Evolutionary conservation across 1,140 invertebrate species (phyloP).

Genomic region (Limonius californicus): DNA sequence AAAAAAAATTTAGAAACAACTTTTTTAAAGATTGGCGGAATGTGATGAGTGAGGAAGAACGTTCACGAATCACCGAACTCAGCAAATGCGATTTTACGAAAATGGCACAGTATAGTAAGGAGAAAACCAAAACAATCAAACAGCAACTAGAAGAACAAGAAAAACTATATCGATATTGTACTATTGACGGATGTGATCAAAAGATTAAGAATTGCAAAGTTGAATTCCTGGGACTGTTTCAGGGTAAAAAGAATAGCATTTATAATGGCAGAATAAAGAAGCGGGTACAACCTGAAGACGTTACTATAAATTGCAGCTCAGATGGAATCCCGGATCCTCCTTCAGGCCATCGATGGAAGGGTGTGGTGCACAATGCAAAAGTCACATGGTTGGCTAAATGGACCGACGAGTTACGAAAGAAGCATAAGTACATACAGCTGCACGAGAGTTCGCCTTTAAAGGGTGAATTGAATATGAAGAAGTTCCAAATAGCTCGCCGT

Average conservation of each 20-base stretch:
- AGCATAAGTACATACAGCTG: conserved; percentile 64
- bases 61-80: conserved; percentile 52
- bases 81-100: background rate
- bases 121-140: too few species aligned
- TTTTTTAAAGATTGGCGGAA: conserved; percentile 92
- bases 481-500: conserved; percentile 95
- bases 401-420: background rate
- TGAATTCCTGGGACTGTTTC: conserved; percentile 94
- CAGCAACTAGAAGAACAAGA: background rate
- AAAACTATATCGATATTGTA: conserved; percentile 28
- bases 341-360: conserved; percentile 89
- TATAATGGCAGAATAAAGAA: conserved; percentile 99
- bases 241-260: conserved; percentile 97
- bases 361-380: conserved; percentile 60
- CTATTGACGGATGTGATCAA: conserved; percentile 96
- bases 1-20: conserved; percentile 92
- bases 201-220: conserved; percentile 99
- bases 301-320: conserved; percentile 97
- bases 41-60: conserved; percentile 82
- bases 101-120: background rate
- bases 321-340: conserved; percentile 84
- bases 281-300: conserved; percentile 87
- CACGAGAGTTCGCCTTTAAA: conserved; percentile 99
- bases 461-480: conserved; percentile 99
- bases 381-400: background rate